Percentiles rank a stretch among this genome's conserved stretches.
Evolutionary conservation across 2,797 vertebrate genomes (phyloP).

Genomic region (Parambassis ranga): DNA sequence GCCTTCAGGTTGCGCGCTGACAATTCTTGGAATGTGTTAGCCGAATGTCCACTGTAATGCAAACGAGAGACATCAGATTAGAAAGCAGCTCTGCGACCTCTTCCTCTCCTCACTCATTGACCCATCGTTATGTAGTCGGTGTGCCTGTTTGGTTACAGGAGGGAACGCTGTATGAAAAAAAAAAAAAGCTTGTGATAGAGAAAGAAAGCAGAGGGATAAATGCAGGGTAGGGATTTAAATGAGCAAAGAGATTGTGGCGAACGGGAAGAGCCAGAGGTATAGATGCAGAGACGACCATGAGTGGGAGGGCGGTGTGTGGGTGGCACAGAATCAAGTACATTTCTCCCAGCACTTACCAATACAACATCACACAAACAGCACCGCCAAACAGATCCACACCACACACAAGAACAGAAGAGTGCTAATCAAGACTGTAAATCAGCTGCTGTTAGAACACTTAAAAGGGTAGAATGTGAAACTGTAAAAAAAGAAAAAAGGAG

Average conservation of each 20-base stretch:
- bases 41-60: conserved; percentile 67
- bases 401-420: conserved; percentile 43
- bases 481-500: conserved; percentile 4
- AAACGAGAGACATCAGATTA: conserved; percentile 59
- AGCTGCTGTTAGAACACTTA: conserved; percentile 30
- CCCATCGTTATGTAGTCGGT: conserved; percentile 4
- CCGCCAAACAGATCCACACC: conserved; percentile 58
- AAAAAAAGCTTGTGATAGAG: conserved; percentile 48
- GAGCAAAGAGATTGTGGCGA: conserved; percentile 75
- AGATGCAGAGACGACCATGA: conserved; percentile 80
- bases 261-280: conserved; percentile 83
- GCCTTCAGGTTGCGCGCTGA: conserved; percentile 28
- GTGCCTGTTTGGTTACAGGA: conserved; percentile 50
- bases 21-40: conserved; percentile 28
- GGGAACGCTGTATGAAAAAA: conserved; percentile 53
- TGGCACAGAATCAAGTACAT: conserved; percentile 83
- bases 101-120: not conserved
- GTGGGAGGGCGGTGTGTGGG: conserved; percentile 82
- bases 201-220: conserved; percentile 67
- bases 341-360: conserved; percentile 84
- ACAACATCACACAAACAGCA: conserved; percentile 77
- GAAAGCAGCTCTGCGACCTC: conserved; percentile 1
- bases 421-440: conserved; percentile 48
- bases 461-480: conserved; percentile 17
- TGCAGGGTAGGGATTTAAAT: conserved; percentile 79